Base-by-base conservation (phyloP, 37 sponge, comb jelly and placozoan species). In the Oopsacas minuta region DNA sequence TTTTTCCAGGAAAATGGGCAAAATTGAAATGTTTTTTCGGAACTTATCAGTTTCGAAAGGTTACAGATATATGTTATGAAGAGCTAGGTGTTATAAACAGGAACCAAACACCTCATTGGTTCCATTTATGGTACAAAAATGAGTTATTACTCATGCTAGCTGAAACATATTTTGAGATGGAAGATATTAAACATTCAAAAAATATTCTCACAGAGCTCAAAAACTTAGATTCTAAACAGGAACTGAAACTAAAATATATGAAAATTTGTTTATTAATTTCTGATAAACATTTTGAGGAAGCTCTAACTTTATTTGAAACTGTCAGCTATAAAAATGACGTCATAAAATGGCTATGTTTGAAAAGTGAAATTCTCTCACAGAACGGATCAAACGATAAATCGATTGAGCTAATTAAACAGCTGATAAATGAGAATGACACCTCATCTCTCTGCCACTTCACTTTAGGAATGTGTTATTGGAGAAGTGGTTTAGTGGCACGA, bases 71-170 rank as follows among this genome's bases (percentile, higher is more conserved):
- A 34, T 61, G 75, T 61, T 61, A 61, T 61, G 22, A 3, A 61
- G 75, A 61, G 22, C 28, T 61, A 34, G 30, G 28, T 32, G 22
- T 5, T 10, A 32, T 61, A n/a, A 61, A 61, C 20, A 3, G 30
- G 75, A 61, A 61, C 30, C 20, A 10, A 10, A 25, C 75, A n/a
- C 75, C 75, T n/a, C 28, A 10, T 61, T 61, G 75, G 75, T 61
- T 61, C 75, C 75, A 61, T 20, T 61, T 61, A 61, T 61, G 75
- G 75, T 61, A 61, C 30, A 61, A 61, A 12, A 61, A 25, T n/a
- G 75, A 61, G 30, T 25, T 61, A 34, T 61, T 61, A 12, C 20
- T 61, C 75, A 20, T 61, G 22, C 30, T 61, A 61, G 30, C 30
- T 25, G 17, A 61, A 25, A 61, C 17, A 7, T 61, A 12, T 61